These are phyloP conservation scores for Leucophenga varia DNA, from an alignment of 1,140 invertebrate genomes.

Conservation along the genomic window DNA sequence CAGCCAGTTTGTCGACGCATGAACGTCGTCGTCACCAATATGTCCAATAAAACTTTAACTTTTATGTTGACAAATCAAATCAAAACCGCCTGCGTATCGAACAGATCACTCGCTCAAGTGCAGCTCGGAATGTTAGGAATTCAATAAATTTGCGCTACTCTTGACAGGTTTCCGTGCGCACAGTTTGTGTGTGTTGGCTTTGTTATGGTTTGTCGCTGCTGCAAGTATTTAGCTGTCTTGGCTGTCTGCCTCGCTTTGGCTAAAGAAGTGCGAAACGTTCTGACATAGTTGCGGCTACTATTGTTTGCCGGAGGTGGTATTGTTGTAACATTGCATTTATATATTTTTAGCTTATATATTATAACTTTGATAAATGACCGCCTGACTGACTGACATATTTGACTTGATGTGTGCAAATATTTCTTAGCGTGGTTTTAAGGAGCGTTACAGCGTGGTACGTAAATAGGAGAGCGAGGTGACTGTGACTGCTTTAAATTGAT, in stretches of 20 bases:
- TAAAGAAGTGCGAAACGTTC: too few relatives aligned
- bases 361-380: slow-evolving; percentile 22
- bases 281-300: too few relatives aligned
- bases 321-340: too few relatives aligned
- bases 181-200: background rate
- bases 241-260: too few relatives aligned
- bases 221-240: too few relatives aligned
- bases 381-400: slow-evolving; percentile 20
- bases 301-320: too few relatives aligned
- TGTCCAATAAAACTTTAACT: slow-evolving; percentile 36
- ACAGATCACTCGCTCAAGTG: slow-evolving; percentile 19
- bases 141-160: slow-evolving; percentile 7
- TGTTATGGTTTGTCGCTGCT: too few relatives aligned
- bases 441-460: too few relatives aligned
- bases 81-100: slow-evolving; percentile 44
- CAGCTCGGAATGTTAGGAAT: slow-evolving; percentile 7
- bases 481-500: slow-evolving; percentile 37
- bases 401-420: slow-evolving; percentile 24
- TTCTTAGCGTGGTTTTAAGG: too few relatives aligned
- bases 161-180: slow-evolving; percentile 5
- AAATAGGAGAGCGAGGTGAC: too few relatives aligned
- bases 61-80: slow-evolving; percentile 31
- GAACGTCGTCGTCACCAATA: slow-evolving; percentile 37
- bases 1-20: too few relatives aligned
- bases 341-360: too few relatives aligned